Base-by-base conservation (phyloP, 1,140 invertebrate genomes). In the Atopsyche davidsoni region DNA sequence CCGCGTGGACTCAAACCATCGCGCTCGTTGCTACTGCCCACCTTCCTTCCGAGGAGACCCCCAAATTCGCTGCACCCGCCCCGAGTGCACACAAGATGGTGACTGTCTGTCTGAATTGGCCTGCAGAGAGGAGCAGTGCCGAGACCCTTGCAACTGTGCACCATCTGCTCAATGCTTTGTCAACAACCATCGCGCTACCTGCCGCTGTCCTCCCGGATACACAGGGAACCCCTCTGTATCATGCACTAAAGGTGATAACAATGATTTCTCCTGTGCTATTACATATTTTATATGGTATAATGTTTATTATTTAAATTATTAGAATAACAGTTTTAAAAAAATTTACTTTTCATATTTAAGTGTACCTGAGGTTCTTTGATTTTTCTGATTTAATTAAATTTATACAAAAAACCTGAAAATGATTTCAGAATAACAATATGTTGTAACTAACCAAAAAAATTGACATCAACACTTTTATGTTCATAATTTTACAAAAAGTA, bases 151-250 rank as follows among this genome's bases (percentile, higher is more conserved):
- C 62, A 85, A 90, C 3, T 85, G 83, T 58, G 82, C 81, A 34
- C 70, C 70, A 32, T 75, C 73, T 47, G 75, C 79, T 25, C 66
- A 77, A 35, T 96, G 92, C 60, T 79, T 75, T 9, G 88, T 93
- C 1, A 75, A 78, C 10, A 80, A 87, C 49, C 91, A 94, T 69
- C 68, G 72, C 40, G 77, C 90, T 0, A 73, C 77, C 22, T 96
- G 92, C 61, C 78, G 81, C 41, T 94, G 91, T 70, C 83, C 87
- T 35, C 81, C 87, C 18, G 87, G 87, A 11, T 92, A 86, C 56
- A 77, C 71, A 35, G 91, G 91, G 51, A 85, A 92, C 72, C 85
- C 90, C 1, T 72, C 80, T 24, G 67, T 75, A 2, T 68, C 74
- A 34, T 92, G 88, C 65, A 69, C 70, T 34, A 62, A 69, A 61